Base-by-base conservation (phyloP, 2,797 vertebrate species). In the Bradypus variegatus region DNA sequence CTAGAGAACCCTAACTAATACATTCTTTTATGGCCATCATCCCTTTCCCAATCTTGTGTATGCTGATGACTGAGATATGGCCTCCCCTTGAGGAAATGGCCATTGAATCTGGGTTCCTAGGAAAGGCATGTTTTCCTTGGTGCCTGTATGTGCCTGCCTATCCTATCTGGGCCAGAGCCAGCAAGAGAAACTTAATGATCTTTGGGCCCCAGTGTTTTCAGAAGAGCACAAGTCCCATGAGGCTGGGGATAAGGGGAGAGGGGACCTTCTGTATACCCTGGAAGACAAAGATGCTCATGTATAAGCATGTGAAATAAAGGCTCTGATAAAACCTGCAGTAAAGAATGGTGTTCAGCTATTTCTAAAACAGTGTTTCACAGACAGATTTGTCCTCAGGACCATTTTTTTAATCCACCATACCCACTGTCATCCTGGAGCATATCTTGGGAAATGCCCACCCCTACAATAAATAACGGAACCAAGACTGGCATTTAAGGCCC, bases 41-140 rank as follows among this genome's bases (percentile, higher is more conserved):
- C n/a, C 15, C 15, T 48, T 69, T 60, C 48, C 25, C 45, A 58
- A 65, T n/a, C 84, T 91, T 84, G 81, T 73, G 50, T 27, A 38
- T 31, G 33, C 70, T 77, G 73, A 48, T 33, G 45, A 48, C 41
- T 45, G 14, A 31, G 15, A 16, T 31, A 33, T 33, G 29, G 75
- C 31, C 19, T 62, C 41, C 18, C 50, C 83, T 73, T 72, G 33
- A 69, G 80, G 67, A 92, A 41, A 79, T 64, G 25, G 33, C 65
- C 33, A 73, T 3, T 86, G 86, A 88, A 38, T 82, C 55, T 90
- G 79, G 55, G 69, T 89, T 70, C 94, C 95, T 73, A 80, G 64
- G 87, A 65, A 92, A 78, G 60, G 36, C 50, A 10, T 55, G n/a
- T 53, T 82, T 91, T 87, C 62, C 53, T 89, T 73, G 50, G 50